phyloP scores from a whole-genome alignment of 64 coral and sea anemone genomes.

The Acropora yongei region DNA sequence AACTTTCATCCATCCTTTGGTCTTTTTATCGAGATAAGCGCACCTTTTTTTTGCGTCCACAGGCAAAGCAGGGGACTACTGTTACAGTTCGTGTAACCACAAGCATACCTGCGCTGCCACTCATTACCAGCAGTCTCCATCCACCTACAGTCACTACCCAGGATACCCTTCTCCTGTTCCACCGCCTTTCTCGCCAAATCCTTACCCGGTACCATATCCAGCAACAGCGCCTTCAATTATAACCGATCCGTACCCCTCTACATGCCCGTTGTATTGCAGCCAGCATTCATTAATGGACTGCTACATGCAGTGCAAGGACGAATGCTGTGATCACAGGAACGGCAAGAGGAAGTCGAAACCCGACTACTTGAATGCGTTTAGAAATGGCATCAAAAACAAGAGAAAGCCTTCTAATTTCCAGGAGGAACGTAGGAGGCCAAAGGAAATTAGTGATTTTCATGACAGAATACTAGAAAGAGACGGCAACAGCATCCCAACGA shows the following conservation, averaged over 20 bases:
- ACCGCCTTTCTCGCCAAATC: not conserved
- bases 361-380: not conserved
- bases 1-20: too few species aligned
- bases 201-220: not conserved
- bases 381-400: not conserved
- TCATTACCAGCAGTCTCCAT: not conserved
- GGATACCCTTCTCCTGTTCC: not conserved
- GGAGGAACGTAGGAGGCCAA: not conserved
- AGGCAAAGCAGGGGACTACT: constrained; percentile 42
- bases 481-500: not conserved
- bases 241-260: constrained; percentile 14
- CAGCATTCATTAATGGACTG: constrained; percentile 9
- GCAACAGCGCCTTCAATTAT: not conserved
- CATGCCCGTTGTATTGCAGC: constrained; percentile 10
- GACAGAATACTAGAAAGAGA: not conserved
- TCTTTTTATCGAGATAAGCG: too few species aligned
- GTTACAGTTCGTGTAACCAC: constrained; percentile 1
- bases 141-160: not conserved
- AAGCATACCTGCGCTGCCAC: not conserved
- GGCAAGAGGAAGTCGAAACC: constrained; percentile 15
- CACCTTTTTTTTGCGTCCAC: not conserved
- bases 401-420: not conserved
- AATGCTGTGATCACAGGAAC: constrained; percentile 24
- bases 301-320: constrained; percentile 43
- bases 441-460: not conserved